Percentiles rank a stretch among this genome's conserved stretches.
phyloP scores from a whole-genome alignment of 2,888 invertebrate species.

The Autographa gamma region DNA sequence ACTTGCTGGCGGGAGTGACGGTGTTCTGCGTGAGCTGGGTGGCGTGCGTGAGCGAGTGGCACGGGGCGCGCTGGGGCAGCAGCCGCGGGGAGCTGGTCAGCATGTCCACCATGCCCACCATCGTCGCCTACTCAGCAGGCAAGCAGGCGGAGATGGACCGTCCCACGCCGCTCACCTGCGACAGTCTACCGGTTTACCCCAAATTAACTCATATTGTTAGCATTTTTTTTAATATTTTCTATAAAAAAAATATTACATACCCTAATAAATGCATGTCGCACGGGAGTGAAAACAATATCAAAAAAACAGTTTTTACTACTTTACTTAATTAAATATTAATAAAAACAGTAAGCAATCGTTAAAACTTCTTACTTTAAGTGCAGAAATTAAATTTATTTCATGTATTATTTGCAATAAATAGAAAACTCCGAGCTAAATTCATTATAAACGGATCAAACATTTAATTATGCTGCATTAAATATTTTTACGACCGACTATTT shows the following conservation, averaged over 20 bases:
- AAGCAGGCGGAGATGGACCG: slow-evolving; percentile 87
- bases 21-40: slow-evolving; percentile 85
- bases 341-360: not conserved
- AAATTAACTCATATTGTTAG: slow-evolving; percentile 77
- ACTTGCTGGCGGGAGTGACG: slow-evolving; percentile 79
- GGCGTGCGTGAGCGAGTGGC: slow-evolving; percentile 82
- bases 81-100: slow-evolving; percentile 55
- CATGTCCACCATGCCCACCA: slow-evolving; percentile 86
- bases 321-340: not conserved
- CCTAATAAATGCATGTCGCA: not conserved
- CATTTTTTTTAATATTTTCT: slow-evolving; percentile 23
- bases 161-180: slow-evolving; percentile 81
- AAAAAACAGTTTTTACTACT: not conserved
- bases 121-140: slow-evolving; percentile 90
- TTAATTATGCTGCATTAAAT: slow-evolving; percentile 24
- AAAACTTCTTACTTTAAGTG: not conserved
- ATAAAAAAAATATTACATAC: not conserved
- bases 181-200: slow-evolving; percentile 78
- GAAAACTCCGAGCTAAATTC: slow-evolving; percentile 9
- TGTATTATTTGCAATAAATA: not conserved
- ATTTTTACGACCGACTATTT: slow-evolving; percentile 20
- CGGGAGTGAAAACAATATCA: not conserved
- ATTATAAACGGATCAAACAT: slow-evolving; percentile 20
- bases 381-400: slow-evolving; percentile 2
- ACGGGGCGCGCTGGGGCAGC: slow-evolving; percentile 72